These are phyloP conservation scores for Machimus atricapillus DNA, from an alignment of 2,888 invertebrate species.

Conservation along the genomic window DNA sequence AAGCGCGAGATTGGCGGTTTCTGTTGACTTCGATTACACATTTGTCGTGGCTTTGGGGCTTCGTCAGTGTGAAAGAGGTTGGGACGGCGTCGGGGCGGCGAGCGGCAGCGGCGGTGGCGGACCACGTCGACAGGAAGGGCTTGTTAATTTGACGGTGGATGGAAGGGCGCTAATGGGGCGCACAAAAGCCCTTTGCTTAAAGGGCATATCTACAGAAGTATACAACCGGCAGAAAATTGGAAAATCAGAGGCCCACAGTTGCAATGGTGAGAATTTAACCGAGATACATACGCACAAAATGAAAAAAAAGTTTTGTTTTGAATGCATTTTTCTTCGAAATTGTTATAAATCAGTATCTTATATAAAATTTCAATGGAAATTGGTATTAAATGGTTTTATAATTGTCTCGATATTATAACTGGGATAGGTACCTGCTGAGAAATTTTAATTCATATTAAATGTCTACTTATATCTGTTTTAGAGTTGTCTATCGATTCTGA, in stretches of 20 bases:
- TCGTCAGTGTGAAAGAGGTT: not conserved
- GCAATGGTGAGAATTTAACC: not conserved
- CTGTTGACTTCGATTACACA: conserved; percentile 27
- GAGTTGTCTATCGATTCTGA: too few species aligned
- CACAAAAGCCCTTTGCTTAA: not conserved
- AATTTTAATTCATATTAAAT: too few species aligned
- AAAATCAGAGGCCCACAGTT: not conserved
- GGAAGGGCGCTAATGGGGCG: not conserved
- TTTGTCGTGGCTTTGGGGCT: conserved; percentile 17
- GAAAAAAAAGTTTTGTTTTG: too few species aligned
- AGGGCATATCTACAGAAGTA: not conserved
- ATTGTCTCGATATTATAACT: too few species aligned
- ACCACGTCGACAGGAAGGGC: not conserved
- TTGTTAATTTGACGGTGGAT: not conserved
- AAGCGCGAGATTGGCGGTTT: conserved; percentile 29
- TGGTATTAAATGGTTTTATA: too few species aligned
- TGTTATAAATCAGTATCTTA: too few species aligned
- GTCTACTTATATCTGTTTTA: too few species aligned
- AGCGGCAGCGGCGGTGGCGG: not conserved
- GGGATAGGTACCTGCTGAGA: too few species aligned
- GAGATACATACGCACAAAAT: too few species aligned
- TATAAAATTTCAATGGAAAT: too few species aligned
- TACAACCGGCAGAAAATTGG: not conserved
- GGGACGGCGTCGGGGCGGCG: not conserved
- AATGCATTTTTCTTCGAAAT: too few species aligned